phyloP scores from a whole-genome alignment of 2,797 vertebrate genomes.

The Silurus lanzhouensis region DNA sequence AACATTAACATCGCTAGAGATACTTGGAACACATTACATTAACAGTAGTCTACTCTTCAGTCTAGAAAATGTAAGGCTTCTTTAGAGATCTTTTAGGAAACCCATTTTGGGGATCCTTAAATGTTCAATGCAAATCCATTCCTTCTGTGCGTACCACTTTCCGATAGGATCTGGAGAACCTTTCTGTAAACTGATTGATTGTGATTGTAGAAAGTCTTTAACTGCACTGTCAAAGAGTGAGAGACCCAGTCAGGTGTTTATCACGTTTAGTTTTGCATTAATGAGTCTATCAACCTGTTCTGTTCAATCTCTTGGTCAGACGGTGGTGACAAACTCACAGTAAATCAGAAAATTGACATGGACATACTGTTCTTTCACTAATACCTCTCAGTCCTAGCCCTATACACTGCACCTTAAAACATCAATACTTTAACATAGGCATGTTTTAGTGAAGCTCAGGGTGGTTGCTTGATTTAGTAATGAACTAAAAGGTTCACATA shows the following conservation, averaged over 20 bases:
- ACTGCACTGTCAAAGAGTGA: not conserved
- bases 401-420: not conserved
- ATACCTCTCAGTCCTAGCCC: not conserved
- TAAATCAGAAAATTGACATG: not conserved
- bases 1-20: conserved; percentile 8
- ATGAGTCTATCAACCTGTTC: not conserved
- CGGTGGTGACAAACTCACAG: conserved; percentile 70
- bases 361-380: not conserved
- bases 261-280: not conserved
- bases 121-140: not conserved
- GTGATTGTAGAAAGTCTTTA: not conserved
- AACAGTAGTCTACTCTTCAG: not conserved
- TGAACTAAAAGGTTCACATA: no score
- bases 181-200: not conserved
- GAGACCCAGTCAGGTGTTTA: not conserved
- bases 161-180: not conserved
- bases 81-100: not conserved
- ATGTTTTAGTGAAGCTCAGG: no score
- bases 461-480: no score
- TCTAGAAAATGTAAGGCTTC: not conserved
- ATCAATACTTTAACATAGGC: no score
- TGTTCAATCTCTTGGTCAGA: conserved; percentile 45
- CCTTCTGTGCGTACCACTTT: not conserved
- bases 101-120: not conserved
- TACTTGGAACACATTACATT: not conserved